Evolutionary conservation across 2,797 vertebrate genomes (phyloP), one percentile per base, ranked within the genome.

Genomic region (Chiloscyllium punctatum): DNA sequence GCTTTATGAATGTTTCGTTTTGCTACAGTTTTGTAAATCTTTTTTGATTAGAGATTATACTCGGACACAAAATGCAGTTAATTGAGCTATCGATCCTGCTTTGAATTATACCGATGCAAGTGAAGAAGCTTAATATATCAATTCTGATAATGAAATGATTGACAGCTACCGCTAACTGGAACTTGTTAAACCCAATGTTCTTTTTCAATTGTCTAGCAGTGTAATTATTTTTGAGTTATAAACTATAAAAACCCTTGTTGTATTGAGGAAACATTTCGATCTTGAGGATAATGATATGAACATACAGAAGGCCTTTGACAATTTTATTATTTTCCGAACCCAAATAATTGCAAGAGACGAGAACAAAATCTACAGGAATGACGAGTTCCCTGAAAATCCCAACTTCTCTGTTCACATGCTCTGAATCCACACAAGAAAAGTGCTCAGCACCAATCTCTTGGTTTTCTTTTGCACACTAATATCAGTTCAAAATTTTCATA

Each of bases 401-500:
- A 91, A 2, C 57, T 27, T 23, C 69, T 51, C 68, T 33, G 25
- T 94, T 94, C 92, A 33, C 94, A 74, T 48, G 94, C 77, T 95
- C 13, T 95, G 71, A 77, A 18, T 57, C 68, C 42, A 30, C 66
- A 94, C 5, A 77, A 77, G 25, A 74, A 57, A 95, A 77, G 57
- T 77, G 57, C 30, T 18, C 4, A 77, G 15, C 69, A 77, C 48
- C 18, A 33, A 11, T 94, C 11, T 5, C 94, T 33, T 33, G 42
- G 42, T 94, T 94, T 94, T 27, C 37, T 33, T 66, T 92, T 15
- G 25, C 66, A 15, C 27, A 16, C 30, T 95, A 30, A 57, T 53
- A 23, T 95, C 71, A 74, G n/a, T 53, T 48, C 94, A 95, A 95
- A 42, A 95, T 77, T 77, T 77, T 77, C 30, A 95, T 23, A 7